Base-by-base conservation (phyloP, 2,888 invertebrate genomes). In the Aquatica leii region DNA sequence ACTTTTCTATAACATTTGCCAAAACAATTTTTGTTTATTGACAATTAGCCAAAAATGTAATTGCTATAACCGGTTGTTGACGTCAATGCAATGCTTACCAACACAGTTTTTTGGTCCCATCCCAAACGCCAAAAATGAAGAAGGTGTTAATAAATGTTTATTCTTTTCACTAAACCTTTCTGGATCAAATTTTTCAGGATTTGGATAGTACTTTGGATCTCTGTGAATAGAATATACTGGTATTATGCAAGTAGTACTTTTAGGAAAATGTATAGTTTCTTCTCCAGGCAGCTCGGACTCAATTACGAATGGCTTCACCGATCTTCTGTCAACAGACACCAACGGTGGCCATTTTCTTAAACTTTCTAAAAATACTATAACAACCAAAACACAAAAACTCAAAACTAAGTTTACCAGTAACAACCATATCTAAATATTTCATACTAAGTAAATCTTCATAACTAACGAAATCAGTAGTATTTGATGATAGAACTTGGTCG, bases 91-190 rank as follows among this genome's bases (percentile, higher is more conserved):
- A 43, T 43, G 17, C 60, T 55, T 37, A 75, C 79, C 80, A 52
- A 81, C 75, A 56, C 80, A 81, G 54, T 73, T 75, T 62, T 79
- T 68, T 3, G 79, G 79, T 3, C 80, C 80, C 6, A 69, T 51
- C 40, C 86, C 86, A 73, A 86, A 86, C 0, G 85, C 83, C 40
- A 86, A 64, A 68, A 82, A 86, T 59, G 84, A 73, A 71, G 83
- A 83, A 0, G 84, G 80, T 0, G 82, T 81, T 51, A 85, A 79
- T 8, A 82, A 78, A 20, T 79, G 79, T 71, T 83, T 85, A 65
- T 43, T 43, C 5, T 6, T 18, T 2, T 15, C 43, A 43, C 17
- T 43, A 43, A 43, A 43, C 9, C 43, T 43, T 3, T 43, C 43
- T 1, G 43, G 43, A 9, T 43, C 43, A 43, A 43, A 43, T 9